phyloP scores from a whole-genome alignment of 2,888 invertebrate genomes.

The Nomada flava region DNA sequence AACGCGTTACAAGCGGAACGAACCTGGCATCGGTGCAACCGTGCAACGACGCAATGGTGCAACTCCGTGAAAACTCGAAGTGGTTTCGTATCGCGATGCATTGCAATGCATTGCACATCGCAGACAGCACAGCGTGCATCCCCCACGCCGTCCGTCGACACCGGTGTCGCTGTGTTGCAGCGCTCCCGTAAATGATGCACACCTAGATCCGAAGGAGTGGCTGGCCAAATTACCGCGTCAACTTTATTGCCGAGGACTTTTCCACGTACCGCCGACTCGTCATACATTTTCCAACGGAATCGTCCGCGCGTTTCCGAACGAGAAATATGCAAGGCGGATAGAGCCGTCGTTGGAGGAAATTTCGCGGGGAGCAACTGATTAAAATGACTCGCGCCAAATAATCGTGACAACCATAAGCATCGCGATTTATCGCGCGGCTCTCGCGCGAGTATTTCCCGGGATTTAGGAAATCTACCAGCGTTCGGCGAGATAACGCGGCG shows the following conservation, averaged over 20 bases:
- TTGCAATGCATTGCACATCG: constrained; percentile 58
- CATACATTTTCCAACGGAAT: background rate
- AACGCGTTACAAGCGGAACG: constrained; percentile 47
- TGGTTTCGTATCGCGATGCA: constrained; percentile 51
- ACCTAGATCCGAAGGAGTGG: constrained; percentile 46
- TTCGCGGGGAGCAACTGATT: background rate
- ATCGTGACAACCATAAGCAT: background rate
- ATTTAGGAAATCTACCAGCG: background rate
- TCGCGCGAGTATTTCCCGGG: background rate
- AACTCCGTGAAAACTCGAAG: constrained; percentile 62
- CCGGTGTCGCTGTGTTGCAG: constrained; percentile 16
- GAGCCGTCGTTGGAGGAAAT: background rate
- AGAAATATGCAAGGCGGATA: background rate
- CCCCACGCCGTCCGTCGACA: constrained; percentile 11
- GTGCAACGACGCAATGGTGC: constrained; percentile 41
- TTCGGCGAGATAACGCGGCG: background rate
- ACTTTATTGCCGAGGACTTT: constrained; percentile 53
- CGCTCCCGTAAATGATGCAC: constrained; percentile 67
- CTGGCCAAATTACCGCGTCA: constrained; percentile 61
- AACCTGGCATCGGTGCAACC: constrained; percentile 36
- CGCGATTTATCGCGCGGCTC: background rate
- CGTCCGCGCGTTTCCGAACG: no score
- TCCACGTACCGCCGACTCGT: background rate
- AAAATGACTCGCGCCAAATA: background rate
- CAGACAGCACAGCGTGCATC: constrained; percentile 25